These are phyloP conservation scores for Pediacus dermestoides DNA, from an alignment of 2,888 invertebrate genomes.

Conservation along the genomic window DNA sequence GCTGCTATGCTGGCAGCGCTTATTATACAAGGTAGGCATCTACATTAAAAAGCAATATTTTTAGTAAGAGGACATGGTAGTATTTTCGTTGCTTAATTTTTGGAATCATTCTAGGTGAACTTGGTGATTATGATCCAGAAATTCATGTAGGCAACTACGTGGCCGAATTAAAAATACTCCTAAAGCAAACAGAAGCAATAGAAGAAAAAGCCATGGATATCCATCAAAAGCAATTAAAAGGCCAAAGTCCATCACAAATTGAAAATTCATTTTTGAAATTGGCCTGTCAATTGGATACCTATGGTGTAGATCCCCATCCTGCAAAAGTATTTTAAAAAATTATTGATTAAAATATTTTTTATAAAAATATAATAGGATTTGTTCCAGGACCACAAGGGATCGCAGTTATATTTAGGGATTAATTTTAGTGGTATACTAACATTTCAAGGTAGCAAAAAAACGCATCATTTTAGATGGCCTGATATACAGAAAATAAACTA, in stretches of 20 bases:
- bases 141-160: slow-evolving; percentile 88
- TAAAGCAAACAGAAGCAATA: slow-evolving; percentile 87
- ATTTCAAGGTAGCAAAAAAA: slow-evolving; percentile 88
- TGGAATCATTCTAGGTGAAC: slow-evolving; percentile 65
- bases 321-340: slow-evolving; percentile 71
- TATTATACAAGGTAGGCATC: slow-evolving; percentile 81
- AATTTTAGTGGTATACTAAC: slow-evolving; percentile 94
- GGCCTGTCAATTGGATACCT: slow-evolving; percentile 89
- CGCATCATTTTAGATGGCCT: slow-evolving; percentile 93
- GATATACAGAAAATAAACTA: slow-evolving; percentile 96
- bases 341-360: slow-evolving; percentile 13
- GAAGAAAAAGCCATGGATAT: slow-evolving; percentile 92
- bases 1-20: slow-evolving; percentile 87
- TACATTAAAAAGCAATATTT: not conserved
- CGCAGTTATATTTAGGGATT: slow-evolving; percentile 89
- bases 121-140: slow-evolving; percentile 90
- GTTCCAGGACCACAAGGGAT: slow-evolving; percentile 84
- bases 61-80: not conserved
- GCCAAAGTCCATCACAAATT: slow-evolving; percentile 80
- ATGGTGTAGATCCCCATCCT: slow-evolving; percentile 96
- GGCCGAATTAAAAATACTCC: slow-evolving; percentile 82
- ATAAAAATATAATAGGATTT: slow-evolving; percentile 25
- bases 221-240: slow-evolving; percentile 83
- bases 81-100: not conserved
- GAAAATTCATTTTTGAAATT: slow-evolving; percentile 89